Conservation (phyloP, 2,888 invertebrate genomes). For the Tubiluchus corallicola region DNA sequence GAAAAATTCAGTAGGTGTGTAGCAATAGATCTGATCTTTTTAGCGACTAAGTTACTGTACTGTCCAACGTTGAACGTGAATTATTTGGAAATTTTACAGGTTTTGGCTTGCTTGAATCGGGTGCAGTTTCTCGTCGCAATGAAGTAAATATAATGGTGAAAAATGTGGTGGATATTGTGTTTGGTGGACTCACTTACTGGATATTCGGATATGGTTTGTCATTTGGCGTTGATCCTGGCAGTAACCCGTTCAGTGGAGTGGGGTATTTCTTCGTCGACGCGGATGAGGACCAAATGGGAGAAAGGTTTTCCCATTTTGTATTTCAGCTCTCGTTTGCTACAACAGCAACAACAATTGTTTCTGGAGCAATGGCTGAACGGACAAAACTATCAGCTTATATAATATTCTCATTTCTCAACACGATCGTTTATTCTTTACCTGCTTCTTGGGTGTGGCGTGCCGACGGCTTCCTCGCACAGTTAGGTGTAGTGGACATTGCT, state of each 20-base stretch:
- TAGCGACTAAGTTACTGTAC: no score
- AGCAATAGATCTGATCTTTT: no score
- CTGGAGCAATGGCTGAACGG: conserved; percentile 24
- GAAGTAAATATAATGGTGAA: conserved; percentile 97
- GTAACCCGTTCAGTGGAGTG: conserved; percentile 60
- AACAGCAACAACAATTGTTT: conserved; percentile 14
- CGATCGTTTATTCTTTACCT: conserved; percentile 26
- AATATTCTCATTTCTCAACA: conserved; percentile 23
- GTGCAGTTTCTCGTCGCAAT: conserved; percentile 56
- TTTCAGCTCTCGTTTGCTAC: conserved; percentile 16
- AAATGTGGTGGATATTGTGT: conserved; percentile 74
- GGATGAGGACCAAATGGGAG: conserved; percentile 13
- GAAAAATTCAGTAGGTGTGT: no score
- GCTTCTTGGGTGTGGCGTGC: conserved; percentile 38
- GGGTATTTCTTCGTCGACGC: conserved; percentile 55
- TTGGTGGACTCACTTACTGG: conserved; percentile 86
- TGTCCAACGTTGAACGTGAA: no score
- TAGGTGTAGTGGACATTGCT: conserved; percentile 22
- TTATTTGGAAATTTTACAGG: no score
- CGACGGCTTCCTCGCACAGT: conserved; percentile 22
- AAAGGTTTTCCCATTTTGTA: conserved; percentile 19
- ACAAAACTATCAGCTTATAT: conserved; percentile 24
- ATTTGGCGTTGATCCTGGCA: conserved; percentile 43
- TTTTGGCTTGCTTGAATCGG: conserved; percentile 81
- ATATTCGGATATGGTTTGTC: conserved; percentile 80